Evolutionary conservation across 2,113 vertebrate genomes (phyloP).

Genomic region (Cyprinus carpio): DNA sequence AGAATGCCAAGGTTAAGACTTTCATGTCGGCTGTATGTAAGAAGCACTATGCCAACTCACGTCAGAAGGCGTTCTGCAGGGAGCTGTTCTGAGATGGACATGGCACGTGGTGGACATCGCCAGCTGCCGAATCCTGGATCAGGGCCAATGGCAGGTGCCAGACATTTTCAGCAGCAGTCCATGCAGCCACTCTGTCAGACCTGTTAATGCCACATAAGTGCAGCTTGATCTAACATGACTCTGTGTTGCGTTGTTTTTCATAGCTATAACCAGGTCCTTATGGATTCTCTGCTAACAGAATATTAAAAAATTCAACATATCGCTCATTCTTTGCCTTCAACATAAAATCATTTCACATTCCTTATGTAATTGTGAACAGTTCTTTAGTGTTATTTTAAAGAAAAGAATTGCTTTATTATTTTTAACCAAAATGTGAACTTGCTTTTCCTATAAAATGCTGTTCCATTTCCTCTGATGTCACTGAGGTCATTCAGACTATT

Average conservation of each 20-base stretch:
- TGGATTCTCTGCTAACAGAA: background rate
- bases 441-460: background rate
- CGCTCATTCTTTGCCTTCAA: background rate
- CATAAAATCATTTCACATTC: background rate
- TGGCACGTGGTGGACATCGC: conserved; percentile 38
- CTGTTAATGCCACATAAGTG: conserved; percentile 46
- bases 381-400: background rate
- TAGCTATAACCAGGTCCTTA: conserved; percentile 4
- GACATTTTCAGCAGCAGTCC: conserved; percentile 49
- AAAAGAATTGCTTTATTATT: background rate
- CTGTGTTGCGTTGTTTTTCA: background rate
- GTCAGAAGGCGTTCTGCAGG: conserved; percentile 38
- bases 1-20: conserved; percentile 62
- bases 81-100: conserved; percentile 47
- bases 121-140: conserved; percentile 66
- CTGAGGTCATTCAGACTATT: background rate
- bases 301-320: background rate
- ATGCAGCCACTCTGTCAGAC: conserved; percentile 48
- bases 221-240: conserved; percentile 8
- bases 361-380: background rate
- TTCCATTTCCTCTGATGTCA: background rate
- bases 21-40: conserved; percentile 67
- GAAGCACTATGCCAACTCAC: conserved; percentile 62
- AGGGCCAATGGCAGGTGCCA: conserved; percentile 64
- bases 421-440: background rate